Base-by-base conservation (phyloP, 2,797 vertebrate species). In the Australoheros facetus region DNA sequence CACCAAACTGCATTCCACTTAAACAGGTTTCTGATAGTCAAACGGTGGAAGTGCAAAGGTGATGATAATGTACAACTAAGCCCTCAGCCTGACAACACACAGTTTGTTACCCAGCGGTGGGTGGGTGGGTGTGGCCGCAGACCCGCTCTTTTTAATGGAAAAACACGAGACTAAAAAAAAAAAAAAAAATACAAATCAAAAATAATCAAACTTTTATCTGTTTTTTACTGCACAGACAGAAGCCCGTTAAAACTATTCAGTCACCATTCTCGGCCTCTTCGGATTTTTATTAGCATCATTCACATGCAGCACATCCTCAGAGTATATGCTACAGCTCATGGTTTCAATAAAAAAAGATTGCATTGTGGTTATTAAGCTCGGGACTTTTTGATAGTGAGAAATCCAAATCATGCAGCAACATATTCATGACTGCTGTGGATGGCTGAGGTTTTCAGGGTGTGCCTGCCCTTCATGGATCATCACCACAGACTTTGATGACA, bases 11-110 rank as follows among this genome's bases (percentile, higher is more conserved):
- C 77, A 91, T 91, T 92, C 89, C 88, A 8, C 82, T 57, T 70
- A 80, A 90, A 92, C 92, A 45, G 88, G 92, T 92, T 91, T 79
- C 56, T 57, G 69, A 55, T 3, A 1, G 73, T 37, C 23, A 1
- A 14, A 30, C 23, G 12, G 54, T 28, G 39, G 42, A 66, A 66
- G 16, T 66, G 60, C 60, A 45, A 66, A 66, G 39, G 42, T 28
- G 62, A 66, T 9, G 0, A 56, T 32, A 69, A 58, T 66, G 30
- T 42, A 57, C 4, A 23, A 4, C 3, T 71, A 1, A 71, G 5
- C 45, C n/a, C 13, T 34, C n/a, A 51, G 16, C 7, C 54, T 1
- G 13, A 48, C 58, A 42, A n/a, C n/a, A 37, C 16, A 21, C 16
- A 34, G 62, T 48, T 48, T 5, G 62, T 48, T 48, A 28, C 62